Conservation (phyloP, 23 tunicate species). For the Ascidia mentula region DNA sequence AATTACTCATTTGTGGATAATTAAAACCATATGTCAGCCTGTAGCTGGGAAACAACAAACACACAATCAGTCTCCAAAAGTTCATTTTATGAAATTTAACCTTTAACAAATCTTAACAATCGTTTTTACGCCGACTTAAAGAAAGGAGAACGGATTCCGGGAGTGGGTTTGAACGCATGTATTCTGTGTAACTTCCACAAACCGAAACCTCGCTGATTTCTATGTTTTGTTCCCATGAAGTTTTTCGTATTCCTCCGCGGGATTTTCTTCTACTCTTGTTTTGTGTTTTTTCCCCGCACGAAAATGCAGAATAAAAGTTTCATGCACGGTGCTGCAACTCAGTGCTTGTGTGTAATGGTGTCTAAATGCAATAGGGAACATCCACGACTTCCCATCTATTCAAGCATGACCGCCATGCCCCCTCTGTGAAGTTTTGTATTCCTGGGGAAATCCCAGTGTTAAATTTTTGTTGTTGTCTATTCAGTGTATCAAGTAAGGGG, state of each 20-base stretch:
- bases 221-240: background rate
- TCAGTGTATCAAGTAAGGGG: background rate
- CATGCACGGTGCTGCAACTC: background rate
- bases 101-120: too few relatives aligned
- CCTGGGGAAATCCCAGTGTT: background rate
- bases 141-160: background rate
- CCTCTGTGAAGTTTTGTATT: background rate
- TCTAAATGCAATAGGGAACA: too few relatives aligned
- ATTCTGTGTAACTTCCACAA: too few relatives aligned
- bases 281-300: background rate
- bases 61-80: too few relatives aligned
- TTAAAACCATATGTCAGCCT: too few relatives aligned
- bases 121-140: background rate
- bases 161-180: constrained; percentile 4
- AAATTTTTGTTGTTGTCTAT: background rate
- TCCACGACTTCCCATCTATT: too few relatives aligned
- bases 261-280: background rate
- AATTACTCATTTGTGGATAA: too few relatives aligned
- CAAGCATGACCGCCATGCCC: background rate
- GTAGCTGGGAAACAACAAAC: too few relatives aligned
- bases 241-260: background rate
- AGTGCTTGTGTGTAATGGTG: too few relatives aligned
- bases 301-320: background rate
- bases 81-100: too few relatives aligned
- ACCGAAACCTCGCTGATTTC: too few relatives aligned